Base-by-base conservation (phyloP, 2,113 vertebrate genomes). In the Symphodus melops region DNA sequence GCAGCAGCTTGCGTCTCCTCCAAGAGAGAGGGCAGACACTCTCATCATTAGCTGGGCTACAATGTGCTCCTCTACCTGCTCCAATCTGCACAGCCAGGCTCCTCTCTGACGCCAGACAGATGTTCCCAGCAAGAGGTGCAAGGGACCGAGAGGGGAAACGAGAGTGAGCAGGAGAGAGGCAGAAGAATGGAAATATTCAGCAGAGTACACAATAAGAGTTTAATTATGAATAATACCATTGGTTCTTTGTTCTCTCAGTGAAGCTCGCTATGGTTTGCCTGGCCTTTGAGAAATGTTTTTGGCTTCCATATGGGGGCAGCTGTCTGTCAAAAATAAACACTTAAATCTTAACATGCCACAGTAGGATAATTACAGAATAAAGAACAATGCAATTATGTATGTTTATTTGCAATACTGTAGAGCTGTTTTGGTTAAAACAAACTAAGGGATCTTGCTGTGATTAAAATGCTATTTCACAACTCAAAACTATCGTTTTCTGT, bases 41-140 rank as follows among this genome's bases (percentile, higher is more conserved):
- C 93, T 93, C 94, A 94, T 94, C 94, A 95, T 95, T 95, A 95
- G 91, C 88, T 77, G 90, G 90, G 91, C 91, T 89, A 86, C 90
- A 91, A 89, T 91, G 90, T 91, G 87, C 89, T 92, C 89, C 86
- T 89, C 89, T 94, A 93, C 93, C 94, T 94, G 91, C 93, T 92
- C 91, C 93, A 93, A 92, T 94, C 92, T 92, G 92, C 91, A 90
- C 88, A 91, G 84, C 86, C 88, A 91, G 89, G 89, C 93, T 83
- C 85, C 86, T 68, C 87, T 90, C 92, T 92, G 93, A 91, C 89
- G 90, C 89, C 92, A 88, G 92, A 91, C 94, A 95, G 94, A 94
- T 95, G 94, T 95, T 95, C 91, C 89, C 88, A 77, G 75, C 81
- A 87, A 68, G 72, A 93, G 92, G 92, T 91, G 92, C 88, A 91